A percentile compares a stretch with the other conserved stretches of the same genome.
These are phyloP conservation scores for Sebastolobus altivelis DNA, from an alignment of 2,797 vertebrate genomes.

Conservation along the genomic window DNA sequence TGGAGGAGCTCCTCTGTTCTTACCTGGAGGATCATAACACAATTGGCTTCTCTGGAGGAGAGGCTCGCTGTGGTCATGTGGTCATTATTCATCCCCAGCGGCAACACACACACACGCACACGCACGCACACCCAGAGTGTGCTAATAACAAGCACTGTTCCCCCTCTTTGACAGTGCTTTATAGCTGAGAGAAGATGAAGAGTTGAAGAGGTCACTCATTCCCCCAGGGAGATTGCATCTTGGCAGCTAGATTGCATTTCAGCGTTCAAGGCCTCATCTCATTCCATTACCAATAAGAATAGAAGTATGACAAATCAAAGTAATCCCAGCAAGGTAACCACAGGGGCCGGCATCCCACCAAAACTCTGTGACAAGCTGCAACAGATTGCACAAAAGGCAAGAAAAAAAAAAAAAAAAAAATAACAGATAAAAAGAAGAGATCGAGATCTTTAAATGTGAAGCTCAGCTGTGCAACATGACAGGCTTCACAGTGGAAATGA, in stretches of 20 bases:
- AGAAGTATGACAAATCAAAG: slow-evolving; percentile 49
- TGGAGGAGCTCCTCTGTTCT: slow-evolving; percentile 23
- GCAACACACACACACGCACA: slow-evolving; percentile 31
- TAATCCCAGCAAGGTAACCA: slow-evolving; percentile 37
- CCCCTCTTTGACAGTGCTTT: slow-evolving; percentile 53
- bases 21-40: slow-evolving; percentile 40
- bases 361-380: slow-evolving; percentile 32
- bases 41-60: slow-evolving; percentile 39
- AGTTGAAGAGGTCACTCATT: slow-evolving; percentile 71
- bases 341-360: slow-evolving; percentile 17
- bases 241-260: slow-evolving; percentile 66
- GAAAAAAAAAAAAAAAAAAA: not conserved
- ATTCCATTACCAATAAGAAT: slow-evolving; percentile 49
- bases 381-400: slow-evolving; percentile 4
- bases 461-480: slow-evolving; percentile 28
- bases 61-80: slow-evolving; percentile 16
- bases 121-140: slow-evolving; percentile 9
- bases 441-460: slow-evolving; percentile 44
- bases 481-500: slow-evolving; percentile 53
- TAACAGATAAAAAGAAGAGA: not conserved
- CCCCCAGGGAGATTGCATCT: slow-evolving; percentile 53
- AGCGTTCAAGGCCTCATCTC: slow-evolving; percentile 50
- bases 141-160: slow-evolving; percentile 52
- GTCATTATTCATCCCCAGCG: slow-evolving; percentile 53
- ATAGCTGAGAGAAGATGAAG: slow-evolving; percentile 48